A percentile compares a stretch with the other conserved stretches of the same genome.
Conservation (phyloP, 2,797 vertebrate genomes). For the Catamblyrhynchus diadema region DNA sequence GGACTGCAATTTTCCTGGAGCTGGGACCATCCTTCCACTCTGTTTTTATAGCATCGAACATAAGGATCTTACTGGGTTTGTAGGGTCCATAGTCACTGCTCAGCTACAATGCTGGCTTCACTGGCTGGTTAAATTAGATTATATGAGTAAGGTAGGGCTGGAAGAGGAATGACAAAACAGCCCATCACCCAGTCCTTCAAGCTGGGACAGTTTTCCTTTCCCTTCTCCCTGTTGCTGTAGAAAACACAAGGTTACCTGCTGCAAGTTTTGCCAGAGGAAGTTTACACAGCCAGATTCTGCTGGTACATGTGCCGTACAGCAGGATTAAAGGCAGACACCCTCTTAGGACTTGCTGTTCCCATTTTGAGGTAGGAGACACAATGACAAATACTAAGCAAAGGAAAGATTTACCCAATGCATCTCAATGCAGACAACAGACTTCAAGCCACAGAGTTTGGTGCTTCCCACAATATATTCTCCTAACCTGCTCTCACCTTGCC, state of each 20-base stretch:
- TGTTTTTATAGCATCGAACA: neutral
- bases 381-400: neutral
- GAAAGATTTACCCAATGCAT: neutral
- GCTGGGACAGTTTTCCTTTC: neutral
- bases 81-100: neutral
- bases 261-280: neutral
- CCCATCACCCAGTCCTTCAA: neutral
- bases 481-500: neutral
- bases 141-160: neutral
- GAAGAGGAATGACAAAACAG: neutral
- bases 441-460: neutral
- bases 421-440: neutral
- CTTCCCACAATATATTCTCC: neutral
- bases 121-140: neutral
- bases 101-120: neutral
- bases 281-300: neutral
- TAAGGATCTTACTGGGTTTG: neutral
- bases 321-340: neutral
- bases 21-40: neutral
- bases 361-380: neutral
- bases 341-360: neutral
- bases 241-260: neutral
- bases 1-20: neutral
- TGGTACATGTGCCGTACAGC: rapidly evolving
- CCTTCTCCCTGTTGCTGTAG: neutral